phyloP scores from a whole-genome alignment of 2,113 vertebrate species.

The Ceyx cyanopectus region DNA sequence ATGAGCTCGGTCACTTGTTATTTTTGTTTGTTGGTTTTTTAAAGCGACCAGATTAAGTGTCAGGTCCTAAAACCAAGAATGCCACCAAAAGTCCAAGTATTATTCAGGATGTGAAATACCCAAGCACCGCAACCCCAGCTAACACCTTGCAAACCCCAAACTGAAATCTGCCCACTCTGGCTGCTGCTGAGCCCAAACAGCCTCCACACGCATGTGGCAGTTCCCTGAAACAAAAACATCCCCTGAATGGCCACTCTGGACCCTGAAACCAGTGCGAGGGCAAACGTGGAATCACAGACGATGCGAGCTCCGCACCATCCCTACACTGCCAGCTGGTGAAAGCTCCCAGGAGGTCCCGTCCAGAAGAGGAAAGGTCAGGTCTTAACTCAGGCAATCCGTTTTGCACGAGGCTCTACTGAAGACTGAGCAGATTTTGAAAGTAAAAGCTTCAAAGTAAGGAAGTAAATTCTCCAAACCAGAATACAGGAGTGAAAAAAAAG shows the following conservation, averaged over 20 bases:
- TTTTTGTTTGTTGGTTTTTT: background rate
- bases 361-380: background rate
- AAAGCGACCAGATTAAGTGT: background rate
- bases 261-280: background rate
- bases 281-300: background rate
- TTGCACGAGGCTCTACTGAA: background rate
- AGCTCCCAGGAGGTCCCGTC: background rate
- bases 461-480: background rate
- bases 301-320: background rate
- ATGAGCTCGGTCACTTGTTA: background rate
- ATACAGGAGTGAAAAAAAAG: background rate
- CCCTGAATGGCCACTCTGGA: background rate
- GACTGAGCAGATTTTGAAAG: background rate
- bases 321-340: background rate
- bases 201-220: rapidly evolving
- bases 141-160: background rate
- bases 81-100: background rate
- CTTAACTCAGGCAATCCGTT: background rate
- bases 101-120: background rate
- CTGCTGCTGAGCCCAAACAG: background rate
- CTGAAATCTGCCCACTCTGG: rapidly evolving
- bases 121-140: background rate
- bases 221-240: background rate
- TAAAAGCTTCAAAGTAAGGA: background rate
- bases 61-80: background rate